These are phyloP conservation scores for Eupeodes latifasciatus DNA, from an alignment of 2,888 invertebrate genomes.

Conservation along the genomic window DNA sequence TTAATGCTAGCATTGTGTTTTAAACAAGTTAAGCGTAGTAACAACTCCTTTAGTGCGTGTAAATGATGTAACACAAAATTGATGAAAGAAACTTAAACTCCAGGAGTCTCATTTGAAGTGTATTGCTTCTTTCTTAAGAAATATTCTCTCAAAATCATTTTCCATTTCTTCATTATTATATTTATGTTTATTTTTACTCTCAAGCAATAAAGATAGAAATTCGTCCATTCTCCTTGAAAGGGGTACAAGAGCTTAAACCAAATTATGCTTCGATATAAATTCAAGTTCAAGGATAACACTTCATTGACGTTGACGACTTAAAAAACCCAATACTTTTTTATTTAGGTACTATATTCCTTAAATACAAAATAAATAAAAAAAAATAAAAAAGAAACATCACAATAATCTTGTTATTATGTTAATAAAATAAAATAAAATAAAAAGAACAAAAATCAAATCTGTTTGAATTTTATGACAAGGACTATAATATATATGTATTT, in stretches of 20 bases:
- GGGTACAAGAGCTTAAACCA: neutral
- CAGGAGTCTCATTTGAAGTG: too few species aligned
- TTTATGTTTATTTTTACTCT: too few species aligned
- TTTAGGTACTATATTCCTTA: neutral
- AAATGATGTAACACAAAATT: too few species aligned
- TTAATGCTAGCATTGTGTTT: too few species aligned
- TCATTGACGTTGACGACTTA: neutral
- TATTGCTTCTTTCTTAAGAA: too few species aligned
- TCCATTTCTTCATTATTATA: too few species aligned
- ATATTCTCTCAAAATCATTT: too few species aligned
- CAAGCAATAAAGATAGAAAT: neutral
- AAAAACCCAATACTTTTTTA: neutral
- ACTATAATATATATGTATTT: neutral
- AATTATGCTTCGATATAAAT: neutral
- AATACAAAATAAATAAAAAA: neutral
- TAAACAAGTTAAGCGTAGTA: too few species aligned
- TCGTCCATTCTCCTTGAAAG: neutral
- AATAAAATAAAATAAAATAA: neutral
- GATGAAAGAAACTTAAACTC: too few species aligned
- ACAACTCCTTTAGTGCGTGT: too few species aligned
- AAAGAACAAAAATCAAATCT: neutral
- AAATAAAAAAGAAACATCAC: too few species aligned
- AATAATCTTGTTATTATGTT: slow-evolving; percentile 10
- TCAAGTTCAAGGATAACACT: slow-evolving; percentile 26
- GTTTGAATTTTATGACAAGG: slow-evolving; percentile 25